Percentiles rank a stretch among this genome's conserved stretches.
These are phyloP conservation scores for Bruchidius siliquastri DNA, from an alignment of 2,888 invertebrate species.

Conservation along the genomic window DNA sequence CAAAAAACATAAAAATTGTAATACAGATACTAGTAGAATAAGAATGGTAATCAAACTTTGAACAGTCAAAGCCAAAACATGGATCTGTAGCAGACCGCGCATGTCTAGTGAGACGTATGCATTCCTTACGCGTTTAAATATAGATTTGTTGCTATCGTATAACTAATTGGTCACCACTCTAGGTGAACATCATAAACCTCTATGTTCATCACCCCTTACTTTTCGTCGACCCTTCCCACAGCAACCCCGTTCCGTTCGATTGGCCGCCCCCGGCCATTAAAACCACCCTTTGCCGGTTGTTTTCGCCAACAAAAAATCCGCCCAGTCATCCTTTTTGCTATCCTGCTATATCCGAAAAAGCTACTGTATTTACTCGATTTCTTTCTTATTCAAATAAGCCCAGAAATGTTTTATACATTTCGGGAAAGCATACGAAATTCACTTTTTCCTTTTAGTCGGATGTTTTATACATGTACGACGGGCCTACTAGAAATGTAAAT, in stretches of 20 bases:
- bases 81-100: too few relatives aligned
- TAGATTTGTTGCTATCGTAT: too few relatives aligned
- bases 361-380: not conserved
- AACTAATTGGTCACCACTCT: not conserved
- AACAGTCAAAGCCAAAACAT: too few relatives aligned
- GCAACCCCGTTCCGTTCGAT: slow-evolving; percentile 13
- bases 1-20: too few relatives aligned
- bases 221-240: slow-evolving; percentile 3
- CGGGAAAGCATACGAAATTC: not conserved
- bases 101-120: too few relatives aligned
- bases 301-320: slow-evolving; percentile 25
- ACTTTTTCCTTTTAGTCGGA: not conserved
- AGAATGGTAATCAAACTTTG: too few relatives aligned
- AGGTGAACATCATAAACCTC: not conserved
- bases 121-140: too few relatives aligned
- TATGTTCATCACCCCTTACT: not conserved
- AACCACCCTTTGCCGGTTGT: slow-evolving; percentile 37
- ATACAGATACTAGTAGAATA: too few relatives aligned
- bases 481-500: too few relatives aligned
- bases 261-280: slow-evolving; percentile 38
- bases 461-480: not conserved
- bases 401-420: not conserved
- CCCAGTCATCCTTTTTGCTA: slow-evolving; percentile 27
- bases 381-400: not conserved
- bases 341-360: not conserved